Evolutionary conservation across 2,888 invertebrate genomes (phyloP).

Genomic region (Philaethria dido): DNA sequence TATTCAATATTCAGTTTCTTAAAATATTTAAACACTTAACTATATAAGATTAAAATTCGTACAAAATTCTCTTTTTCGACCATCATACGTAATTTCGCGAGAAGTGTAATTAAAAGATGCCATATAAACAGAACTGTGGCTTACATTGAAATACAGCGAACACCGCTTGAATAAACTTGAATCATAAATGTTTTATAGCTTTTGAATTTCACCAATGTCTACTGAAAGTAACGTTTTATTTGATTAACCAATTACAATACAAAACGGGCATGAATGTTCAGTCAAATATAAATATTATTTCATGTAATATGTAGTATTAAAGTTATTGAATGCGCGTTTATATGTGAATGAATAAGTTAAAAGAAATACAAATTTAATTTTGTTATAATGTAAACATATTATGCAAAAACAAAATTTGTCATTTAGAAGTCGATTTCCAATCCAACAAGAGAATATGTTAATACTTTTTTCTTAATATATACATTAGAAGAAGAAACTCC

Average conservation of each 20-base stretch:
- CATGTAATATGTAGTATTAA: not conserved
- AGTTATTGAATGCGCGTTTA: not conserved
- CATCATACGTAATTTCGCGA: not conserved
- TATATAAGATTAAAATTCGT: not conserved
- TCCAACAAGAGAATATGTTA: too few relatives aligned
- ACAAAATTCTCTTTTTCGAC: not conserved
- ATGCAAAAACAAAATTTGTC: too few relatives aligned
- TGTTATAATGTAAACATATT: too few relatives aligned
- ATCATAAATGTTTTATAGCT: conserved; percentile 39
- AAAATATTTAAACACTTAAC: too few relatives aligned
- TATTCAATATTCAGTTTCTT: too few relatives aligned
- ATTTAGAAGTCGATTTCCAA: too few relatives aligned
- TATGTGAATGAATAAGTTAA: not conserved
- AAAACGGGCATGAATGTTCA: not conserved
- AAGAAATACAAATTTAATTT: too few relatives aligned
- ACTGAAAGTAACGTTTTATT: conserved; percentile 30
- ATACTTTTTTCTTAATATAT: too few relatives aligned
- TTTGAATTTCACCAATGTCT: conserved; percentile 33
- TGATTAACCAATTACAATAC: conserved; percentile 29
- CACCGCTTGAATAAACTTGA: conserved; percentile 34
- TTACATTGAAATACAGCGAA: conserved; percentile 19
- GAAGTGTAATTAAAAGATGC: conserved; percentile 27
- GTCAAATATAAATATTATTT: conserved; percentile 16
- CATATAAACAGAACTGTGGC: conserved; percentile 16
- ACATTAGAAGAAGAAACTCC: too few relatives aligned